Percentiles rank a stretch among this genome's conserved stretches.
Conservation (phyloP, 2,888 invertebrate species). For the Automeris io region DNA sequence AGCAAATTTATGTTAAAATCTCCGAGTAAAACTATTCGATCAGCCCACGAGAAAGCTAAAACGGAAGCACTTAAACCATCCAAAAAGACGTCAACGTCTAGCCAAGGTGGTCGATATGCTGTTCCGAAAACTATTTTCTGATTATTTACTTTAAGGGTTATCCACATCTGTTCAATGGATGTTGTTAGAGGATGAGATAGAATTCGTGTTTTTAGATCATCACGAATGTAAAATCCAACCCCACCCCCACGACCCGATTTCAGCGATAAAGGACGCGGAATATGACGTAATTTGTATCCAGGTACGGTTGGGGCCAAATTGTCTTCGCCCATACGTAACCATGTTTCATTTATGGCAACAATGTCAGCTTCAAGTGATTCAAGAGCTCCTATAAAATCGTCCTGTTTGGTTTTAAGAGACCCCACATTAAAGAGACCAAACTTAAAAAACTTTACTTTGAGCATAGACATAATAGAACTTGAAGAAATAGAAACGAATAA, state of each 20-base stretch:
- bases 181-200: neutral
- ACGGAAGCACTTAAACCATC: too few relatives aligned
- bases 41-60: too few relatives aligned
- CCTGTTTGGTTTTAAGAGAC: neutral
- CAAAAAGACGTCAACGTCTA: neutral
- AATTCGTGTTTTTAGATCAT: neutral
- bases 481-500: neutral
- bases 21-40: too few relatives aligned
- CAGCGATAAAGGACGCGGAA: neutral
- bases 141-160: neutral
- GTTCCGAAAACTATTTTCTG: neutral
- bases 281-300: slow-evolving; percentile 4
- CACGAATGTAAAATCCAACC: slow-evolving; percentile 1
- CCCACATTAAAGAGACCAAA: neutral
- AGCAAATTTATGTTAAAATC: too few relatives aligned
- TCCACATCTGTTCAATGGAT: neutral
- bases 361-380: neutral
- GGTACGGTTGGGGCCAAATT: neutral
- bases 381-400: neutral
- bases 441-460: neutral
- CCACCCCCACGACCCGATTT: slow-evolving; percentile 2
- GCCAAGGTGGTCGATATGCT: slow-evolving; percentile 2
- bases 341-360: neutral
- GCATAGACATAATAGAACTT: neutral
- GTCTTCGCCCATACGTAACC: neutral